Base-by-base conservation (phyloP, 2,888 invertebrate genomes). In the Crocallis elinguaria region DNA sequence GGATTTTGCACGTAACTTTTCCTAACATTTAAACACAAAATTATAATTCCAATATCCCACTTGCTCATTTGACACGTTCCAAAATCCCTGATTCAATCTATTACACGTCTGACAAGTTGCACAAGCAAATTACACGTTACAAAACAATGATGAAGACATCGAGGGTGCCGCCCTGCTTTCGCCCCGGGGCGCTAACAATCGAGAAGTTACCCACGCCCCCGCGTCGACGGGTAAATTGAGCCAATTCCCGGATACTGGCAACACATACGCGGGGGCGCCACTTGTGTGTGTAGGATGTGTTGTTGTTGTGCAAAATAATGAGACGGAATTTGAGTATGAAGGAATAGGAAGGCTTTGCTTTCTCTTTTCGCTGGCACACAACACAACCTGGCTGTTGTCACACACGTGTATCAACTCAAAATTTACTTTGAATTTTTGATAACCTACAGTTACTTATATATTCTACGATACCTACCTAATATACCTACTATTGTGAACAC, bases 141-240 rank as follows among this genome's bases (percentile, higher is more conserved):
- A 58, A 62, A 60, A 69, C 68, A 72, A 68, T 73, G 69, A 67
- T 61, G 61, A 64, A 37, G 23, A 42, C 39, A 35, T n/a, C 64
- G 61, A 64, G 69, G 67, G 67, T 49, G 66, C 66, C 29, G 16
- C 17, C 16, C 37, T 33, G n/a, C 42, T 25, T 54, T 58, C 48
- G 41, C 35, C 19, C 27, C 29, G 41, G 39, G 51, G 58, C 51
- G 72, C 58, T 71, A 71, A 73, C 77, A 76, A 73, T 74, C 71
- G 49, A 49, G 46, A 58, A 61, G 49, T 56, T 49, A 64, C 58
- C 60, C 62, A 57, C 60, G 61, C 54, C 58, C 57, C 60, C 68
- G 62, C 64, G 64, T 67, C 58, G 56, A 59, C 45, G 43, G 41
- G 61, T 77, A 82, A 86, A 86, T 88, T 87, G 77, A 76, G 86